Evolutionary conservation across 2,797 vertebrate genomes (phyloP).

Genomic region (Danio aesculapii): DNA sequence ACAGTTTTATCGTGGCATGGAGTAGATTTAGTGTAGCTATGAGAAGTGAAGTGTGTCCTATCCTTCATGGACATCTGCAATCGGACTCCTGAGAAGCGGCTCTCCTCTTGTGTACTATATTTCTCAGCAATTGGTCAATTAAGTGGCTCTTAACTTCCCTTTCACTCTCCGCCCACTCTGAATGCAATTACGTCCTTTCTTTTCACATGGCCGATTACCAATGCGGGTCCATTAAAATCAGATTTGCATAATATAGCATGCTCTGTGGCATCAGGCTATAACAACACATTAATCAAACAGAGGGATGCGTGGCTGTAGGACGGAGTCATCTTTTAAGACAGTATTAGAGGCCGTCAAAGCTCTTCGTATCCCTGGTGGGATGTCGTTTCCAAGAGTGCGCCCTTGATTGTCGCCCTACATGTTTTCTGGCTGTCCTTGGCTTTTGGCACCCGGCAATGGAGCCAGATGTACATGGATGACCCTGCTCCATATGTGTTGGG

Average conservation of each 20-base stretch:
- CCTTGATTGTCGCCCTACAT: constrained; percentile 49
- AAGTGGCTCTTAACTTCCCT: constrained; percentile 39
- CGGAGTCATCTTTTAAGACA: constrained; percentile 16
- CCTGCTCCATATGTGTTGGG: constrained; percentile 49
- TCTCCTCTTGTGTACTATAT: constrained; percentile 49
- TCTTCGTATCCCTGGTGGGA: background rate
- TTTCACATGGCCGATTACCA: constrained; percentile 43
- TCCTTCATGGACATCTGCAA: constrained; percentile 38
- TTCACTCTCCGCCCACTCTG: constrained; percentile 24
- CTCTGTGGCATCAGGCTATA: constrained; percentile 35
- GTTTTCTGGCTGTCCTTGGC: constrained; percentile 58
- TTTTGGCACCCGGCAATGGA: constrained; percentile 49
- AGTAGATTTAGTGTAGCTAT: constrained; percentile 37
- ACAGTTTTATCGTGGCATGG: constrained; percentile 31
- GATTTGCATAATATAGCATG: constrained; percentile 52
- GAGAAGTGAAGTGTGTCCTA: constrained; percentile 40
- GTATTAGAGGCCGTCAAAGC: constrained; percentile 21
- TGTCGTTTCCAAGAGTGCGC: constrained; percentile 28
- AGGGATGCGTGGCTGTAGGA: constrained; percentile 17
- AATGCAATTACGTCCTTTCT: constrained; percentile 49
- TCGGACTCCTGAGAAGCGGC: constrained; percentile 41
- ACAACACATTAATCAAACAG: constrained; percentile 49
- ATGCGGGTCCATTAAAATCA: constrained; percentile 46
- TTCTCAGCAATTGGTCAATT: constrained; percentile 49
- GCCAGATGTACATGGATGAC: constrained; percentile 59